Percentiles rank a stretch among this genome's conserved stretches.
These are phyloP conservation scores for Chaetorhynchus papuensis DNA, from an alignment of 2,113 vertebrate genomes.

Conservation along the genomic window DNA sequence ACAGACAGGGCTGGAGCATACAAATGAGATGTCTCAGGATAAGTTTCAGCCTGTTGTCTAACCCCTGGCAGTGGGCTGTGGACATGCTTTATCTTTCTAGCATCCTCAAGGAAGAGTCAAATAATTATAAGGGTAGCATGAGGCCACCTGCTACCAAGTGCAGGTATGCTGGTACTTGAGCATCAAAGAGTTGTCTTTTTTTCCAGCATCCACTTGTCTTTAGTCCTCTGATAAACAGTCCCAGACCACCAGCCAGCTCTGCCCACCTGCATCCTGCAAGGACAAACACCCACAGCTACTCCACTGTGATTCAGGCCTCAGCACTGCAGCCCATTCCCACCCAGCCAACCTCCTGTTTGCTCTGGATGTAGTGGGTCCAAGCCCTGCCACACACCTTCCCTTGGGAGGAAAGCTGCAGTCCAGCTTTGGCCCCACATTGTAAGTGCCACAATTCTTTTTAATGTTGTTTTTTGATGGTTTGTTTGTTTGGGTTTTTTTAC, in stretches of 20 bases:
- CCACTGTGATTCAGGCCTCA: background rate
- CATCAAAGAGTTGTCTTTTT: background rate
- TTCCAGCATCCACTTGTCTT: background rate
- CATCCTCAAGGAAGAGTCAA: background rate
- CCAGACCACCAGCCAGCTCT: background rate
- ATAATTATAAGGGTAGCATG: background rate
- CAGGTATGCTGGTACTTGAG: background rate
- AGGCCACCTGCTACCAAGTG: background rate
- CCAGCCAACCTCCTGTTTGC: background rate
- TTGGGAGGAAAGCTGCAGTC: background rate
- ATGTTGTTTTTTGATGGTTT: background rate
- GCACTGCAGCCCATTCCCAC: background rate
- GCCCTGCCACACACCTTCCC: background rate
- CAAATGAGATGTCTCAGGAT: background rate
- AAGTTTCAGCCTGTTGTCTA: background rate
- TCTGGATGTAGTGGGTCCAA: background rate
- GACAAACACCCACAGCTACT: fast-evolving
- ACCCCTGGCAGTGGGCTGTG: background rate
- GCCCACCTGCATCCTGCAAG: background rate
- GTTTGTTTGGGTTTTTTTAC: background rate
- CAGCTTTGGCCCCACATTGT: background rate
- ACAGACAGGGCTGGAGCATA: background rate
- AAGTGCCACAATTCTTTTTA: background rate
- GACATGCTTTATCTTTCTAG: background rate
- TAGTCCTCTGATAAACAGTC: background rate